A percentile compares a stretch with the other conserved stretches of the same genome.
Evolutionary conservation across 2,113 vertebrate genomes (phyloP).

Genomic region (Vombatus ursinus): DNA sequence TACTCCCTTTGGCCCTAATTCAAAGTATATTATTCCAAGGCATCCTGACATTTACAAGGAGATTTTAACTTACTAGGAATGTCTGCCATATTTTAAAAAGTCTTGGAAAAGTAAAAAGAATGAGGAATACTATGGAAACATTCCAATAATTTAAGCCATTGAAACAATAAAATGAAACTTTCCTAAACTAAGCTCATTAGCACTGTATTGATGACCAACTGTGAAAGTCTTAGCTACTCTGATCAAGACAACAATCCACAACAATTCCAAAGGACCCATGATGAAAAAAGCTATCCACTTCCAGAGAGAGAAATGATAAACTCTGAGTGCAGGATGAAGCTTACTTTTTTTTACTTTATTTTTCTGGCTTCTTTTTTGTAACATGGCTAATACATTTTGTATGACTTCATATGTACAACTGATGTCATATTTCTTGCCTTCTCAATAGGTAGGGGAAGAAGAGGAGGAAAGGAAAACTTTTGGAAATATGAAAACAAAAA

Average conservation of each 20-base stretch:
- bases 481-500: neutral
- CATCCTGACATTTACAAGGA: neutral
- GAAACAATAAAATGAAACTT: neutral
- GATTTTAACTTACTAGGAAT: neutral
- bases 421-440: neutral
- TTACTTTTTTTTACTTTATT: neutral
- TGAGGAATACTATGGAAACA: neutral
- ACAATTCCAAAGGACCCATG: neutral
- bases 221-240: neutral
- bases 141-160: neutral
- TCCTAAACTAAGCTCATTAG: neutral
- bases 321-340: neutral
- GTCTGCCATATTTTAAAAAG: neutral
- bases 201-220: neutral
- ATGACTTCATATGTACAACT: neutral
- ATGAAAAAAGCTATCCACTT: neutral
- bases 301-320: neutral
- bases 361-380: neutral
- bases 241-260: neutral
- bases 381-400: neutral
- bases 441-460: neutral
- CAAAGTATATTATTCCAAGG: slow-evolving; percentile 5
- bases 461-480: neutral
- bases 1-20: slow-evolving; percentile 51
- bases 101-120: neutral